Evolutionary conservation across 2,888 invertebrate genomes (phyloP), one percentile per base, ranked within the genome.

Genomic region (Polyommatus icarus): DNA sequence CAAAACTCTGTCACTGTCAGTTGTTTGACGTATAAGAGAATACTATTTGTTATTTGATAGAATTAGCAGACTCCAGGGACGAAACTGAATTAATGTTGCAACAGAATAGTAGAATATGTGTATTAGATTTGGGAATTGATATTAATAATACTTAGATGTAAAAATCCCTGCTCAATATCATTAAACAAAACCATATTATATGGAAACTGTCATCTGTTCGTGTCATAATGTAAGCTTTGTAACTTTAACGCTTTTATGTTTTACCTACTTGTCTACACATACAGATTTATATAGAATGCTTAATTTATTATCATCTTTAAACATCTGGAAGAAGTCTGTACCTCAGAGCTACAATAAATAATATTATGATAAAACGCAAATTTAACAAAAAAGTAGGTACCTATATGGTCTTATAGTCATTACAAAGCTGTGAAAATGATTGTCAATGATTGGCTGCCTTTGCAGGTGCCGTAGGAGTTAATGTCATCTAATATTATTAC

Each of bases 221-320:
- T 67, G 29, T 32, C 29, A 67, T 67, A 67, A 67, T 32, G 67
- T 67, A 67, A 67, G 67, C 67, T 67, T 32, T 67, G 29, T 67
- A 67, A 67, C 10, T 61, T 61, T 24, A 24, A 61, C 24, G 24
- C 61, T 61, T 67, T 67, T 67, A 67, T 67, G 67, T 67, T 67
- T 67, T 67, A 67, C 61, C 67, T 67, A 61, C 61, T 67, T 67
- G 67, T 67, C 29, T 29, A 67, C 67, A 67, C 67, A 29, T 15
- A 67, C 29, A 29, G 3, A 12, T 67, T 29, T 67, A 32, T 67
- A 67, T 15, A 67, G 67, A 67, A 67, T 32, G 12, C 67, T 67
- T 67, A 67, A 1, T 15, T 18, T 8, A 20, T 10, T 46, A 10
- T 10, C 12, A 46, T 46, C 46, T 46, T 10, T 3, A 40, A 46